These are phyloP conservation scores for Cephus runcator DNA, from an alignment of 2,888 invertebrate genomes.

Conservation along the genomic window DNA sequence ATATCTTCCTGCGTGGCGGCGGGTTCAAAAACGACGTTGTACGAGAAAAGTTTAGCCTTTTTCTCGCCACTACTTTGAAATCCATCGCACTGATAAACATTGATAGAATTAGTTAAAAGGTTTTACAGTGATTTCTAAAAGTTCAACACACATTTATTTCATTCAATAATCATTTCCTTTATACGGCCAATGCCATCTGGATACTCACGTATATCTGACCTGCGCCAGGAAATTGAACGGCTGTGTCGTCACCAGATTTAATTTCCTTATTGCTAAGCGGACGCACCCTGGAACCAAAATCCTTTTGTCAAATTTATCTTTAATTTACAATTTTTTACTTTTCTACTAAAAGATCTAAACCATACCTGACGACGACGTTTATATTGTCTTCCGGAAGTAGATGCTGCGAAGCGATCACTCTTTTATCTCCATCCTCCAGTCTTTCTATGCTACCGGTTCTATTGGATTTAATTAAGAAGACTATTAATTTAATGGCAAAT, in stretches of 20 bases:
- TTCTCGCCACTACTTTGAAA: slow-evolving; percentile 67
- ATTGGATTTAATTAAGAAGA: slow-evolving; percentile 32
- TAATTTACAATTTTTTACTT: background rate
- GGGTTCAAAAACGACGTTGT: slow-evolving; percentile 94
- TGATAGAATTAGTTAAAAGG: background rate
- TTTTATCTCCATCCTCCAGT: slow-evolving; percentile 65
- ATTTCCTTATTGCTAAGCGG: slow-evolving; percentile 83
- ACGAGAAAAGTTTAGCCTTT: slow-evolving; percentile 89
- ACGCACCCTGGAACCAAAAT: slow-evolving; percentile 74
- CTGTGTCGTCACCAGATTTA: slow-evolving; percentile 74
- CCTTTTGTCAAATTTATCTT: background rate
- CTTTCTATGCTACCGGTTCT: slow-evolving; percentile 67
- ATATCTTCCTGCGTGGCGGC: slow-evolving; percentile 88
- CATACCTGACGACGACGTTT: slow-evolving; percentile 87
- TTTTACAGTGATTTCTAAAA: background rate
- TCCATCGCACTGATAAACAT: slow-evolving; percentile 46
- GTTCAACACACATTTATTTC: background rate
- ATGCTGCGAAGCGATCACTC: slow-evolving; percentile 67
- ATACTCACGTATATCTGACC: slow-evolving; percentile 81
- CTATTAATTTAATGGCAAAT: background rate
- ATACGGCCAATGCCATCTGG: slow-evolving; percentile 21
- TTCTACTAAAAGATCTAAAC: slow-evolving; percentile 13
- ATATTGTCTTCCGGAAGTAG: slow-evolving; percentile 81
- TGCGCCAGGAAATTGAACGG: slow-evolving; percentile 87
- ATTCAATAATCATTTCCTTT: background rate